Conservation (phyloP, 2,888 invertebrate species). For the Calliphora vomitoria region DNA sequence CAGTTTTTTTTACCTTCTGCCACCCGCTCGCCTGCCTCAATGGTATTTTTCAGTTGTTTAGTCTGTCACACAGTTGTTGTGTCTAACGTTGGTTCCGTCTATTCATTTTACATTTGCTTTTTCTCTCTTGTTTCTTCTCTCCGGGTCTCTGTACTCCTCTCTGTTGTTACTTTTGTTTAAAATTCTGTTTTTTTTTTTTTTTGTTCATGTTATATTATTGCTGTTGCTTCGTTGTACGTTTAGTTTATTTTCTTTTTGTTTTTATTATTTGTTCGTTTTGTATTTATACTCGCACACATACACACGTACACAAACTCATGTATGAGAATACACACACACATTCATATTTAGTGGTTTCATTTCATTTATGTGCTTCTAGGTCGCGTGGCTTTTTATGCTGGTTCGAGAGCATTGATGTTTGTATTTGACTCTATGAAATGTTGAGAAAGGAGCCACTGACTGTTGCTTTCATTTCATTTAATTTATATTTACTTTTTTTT, state of each 20-base stretch:
- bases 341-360: slow-evolving; percentile 58
- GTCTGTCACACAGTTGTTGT: slow-evolving; percentile 5
- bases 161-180: slow-evolving; percentile 32
- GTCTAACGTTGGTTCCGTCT: neutral
- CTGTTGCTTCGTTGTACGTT: slow-evolving; percentile 34
- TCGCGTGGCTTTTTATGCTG: slow-evolving; percentile 71
- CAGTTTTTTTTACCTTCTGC: neutral
- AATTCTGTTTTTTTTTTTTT: slow-evolving; percentile 27
- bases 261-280: slow-evolving; percentile 27
- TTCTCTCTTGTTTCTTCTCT: neutral
- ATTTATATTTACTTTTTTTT: slow-evolving; percentile 31
- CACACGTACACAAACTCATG: neutral
- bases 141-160: neutral
- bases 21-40: neutral
- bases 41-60: slow-evolving; percentile 3
- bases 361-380: slow-evolving; percentile 70
- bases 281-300: neutral
- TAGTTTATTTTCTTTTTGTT: slow-evolving; percentile 14
- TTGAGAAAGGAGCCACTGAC: slow-evolving; percentile 58
- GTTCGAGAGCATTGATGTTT: slow-evolving; percentile 58
- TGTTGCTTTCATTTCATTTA: slow-evolving; percentile 65
- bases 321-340: neutral
- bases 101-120: neutral
- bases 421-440: slow-evolving; percentile 53
- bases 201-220: slow-evolving; percentile 7